Evolutionary conservation across 2,888 invertebrate genomes (phyloP), one percentile per base, ranked within the genome.

Genomic region (Hydrotaea diabolus): DNA sequence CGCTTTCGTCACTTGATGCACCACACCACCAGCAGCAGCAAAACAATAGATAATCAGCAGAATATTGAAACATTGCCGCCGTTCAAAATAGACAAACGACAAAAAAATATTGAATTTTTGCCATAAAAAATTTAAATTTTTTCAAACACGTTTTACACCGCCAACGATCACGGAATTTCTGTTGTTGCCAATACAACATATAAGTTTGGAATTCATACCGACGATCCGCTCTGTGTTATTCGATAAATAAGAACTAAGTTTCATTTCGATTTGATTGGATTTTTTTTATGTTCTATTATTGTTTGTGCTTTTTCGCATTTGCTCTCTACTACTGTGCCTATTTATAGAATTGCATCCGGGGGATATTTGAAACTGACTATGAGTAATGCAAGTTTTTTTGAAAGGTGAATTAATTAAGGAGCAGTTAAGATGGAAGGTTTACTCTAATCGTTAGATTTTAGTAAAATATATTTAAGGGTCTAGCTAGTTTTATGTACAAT

Each of bases 1-100:
- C 74, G 77, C 59, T 83, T 83, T 83, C 77, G 71, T 77, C 77
- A 83, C 71, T 79, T 76, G 21, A 82, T 75, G 49, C 49, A 62
- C 26, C 39, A 39, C 49, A 2, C 57, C 21, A 53, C 57, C 36
- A 26, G 39, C 69, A 17, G 39, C 46, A 43, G 66, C 17, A 23
- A 23, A 31, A 66, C 72, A 66, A 74, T 57, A 74, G 64, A 79
- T 66, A 69, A 69, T 39, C 69, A 17, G 36, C 43, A 43, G 43
- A 39, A 26, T 36, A 64, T 36, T 31, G 17, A 36, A 36, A 36
- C 64, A 64, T 17, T 62, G 17, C 7, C 39, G 69, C 4, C 46
- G 69, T 39, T 39, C 46, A 39, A 43, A 31, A n/a, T 39, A 31
- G 31, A 23, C 19, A 43, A 64, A 36, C 39, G 64, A 43, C 39